Evolutionary conservation across 2,888 invertebrate genomes (phyloP), one percentile per base, ranked within the genome.

Genomic region (Leucania comma): DNA sequence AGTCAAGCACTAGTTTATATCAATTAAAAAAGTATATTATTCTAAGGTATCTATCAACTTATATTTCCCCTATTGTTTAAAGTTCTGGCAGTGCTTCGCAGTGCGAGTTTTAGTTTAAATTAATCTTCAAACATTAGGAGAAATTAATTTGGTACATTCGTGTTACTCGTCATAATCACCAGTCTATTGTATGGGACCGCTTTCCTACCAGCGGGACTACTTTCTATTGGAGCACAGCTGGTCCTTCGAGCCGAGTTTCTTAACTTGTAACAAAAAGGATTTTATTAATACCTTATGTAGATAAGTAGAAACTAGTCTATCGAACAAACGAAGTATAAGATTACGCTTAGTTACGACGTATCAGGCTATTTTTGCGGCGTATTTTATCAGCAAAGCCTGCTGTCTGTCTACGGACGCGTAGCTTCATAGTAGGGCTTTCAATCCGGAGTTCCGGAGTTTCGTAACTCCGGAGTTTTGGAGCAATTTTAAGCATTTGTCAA

Each of bases 211-310:
- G 38, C 32, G 48, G 12, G 32, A 26, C 69, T 63, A 69, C 74
- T 75, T 75, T 75, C 74, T 75, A 75, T 50, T 50, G 53, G 32
- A 58, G 58, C 48, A 17, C 62, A 75, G 57, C 74, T 75, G 75
- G 38, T 63, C 69, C 75, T 75, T 58, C n/a, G 10, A 73, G 56
- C 68, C 24, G 51, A 12, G 46, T 53, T 46, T 46, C 22, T n/a
- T 64, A 64, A 22, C 22, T 38, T 24, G 46, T 17, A 46, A 29
- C 17, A 9, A 53, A 48, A 73, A 72, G 51, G 63, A 73, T 51
- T 46, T 22, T 5, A 64, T 51, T 35, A 32, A 26, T 32, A 51
- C 17, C 0, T 20, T n/a, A 22, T 20, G 29, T 12, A 35, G 12
- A 17, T 24, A 17, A 20, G 4, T 35, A 48, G 29, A 2, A 24